A percentile compares a stretch with the other conserved stretches of the same genome.
phyloP scores from a whole-genome alignment of 2,113 vertebrate species.

The Triplophysa rosa region DNA sequence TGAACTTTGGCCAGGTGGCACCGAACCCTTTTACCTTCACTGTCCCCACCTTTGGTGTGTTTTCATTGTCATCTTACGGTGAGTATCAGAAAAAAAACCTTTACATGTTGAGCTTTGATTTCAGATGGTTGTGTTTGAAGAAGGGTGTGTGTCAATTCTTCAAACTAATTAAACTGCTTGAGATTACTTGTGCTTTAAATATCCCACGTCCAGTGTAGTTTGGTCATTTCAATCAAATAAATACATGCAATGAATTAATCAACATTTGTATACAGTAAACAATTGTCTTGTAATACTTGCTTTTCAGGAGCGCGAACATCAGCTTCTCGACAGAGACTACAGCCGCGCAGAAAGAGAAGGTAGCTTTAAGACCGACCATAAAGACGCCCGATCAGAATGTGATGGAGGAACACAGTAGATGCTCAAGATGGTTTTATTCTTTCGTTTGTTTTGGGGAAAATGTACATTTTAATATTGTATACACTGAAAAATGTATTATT shows the following conservation, averaged over 20 bases:
- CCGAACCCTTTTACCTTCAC: constrained; percentile 34
- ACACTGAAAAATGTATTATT: not conserved
- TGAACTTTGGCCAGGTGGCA: constrained; percentile 49
- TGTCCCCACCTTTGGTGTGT: constrained; percentile 51
- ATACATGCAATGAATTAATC: too few species aligned
- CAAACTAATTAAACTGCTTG: too few species aligned
- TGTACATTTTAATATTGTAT: not conserved
- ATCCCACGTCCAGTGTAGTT: too few species aligned
- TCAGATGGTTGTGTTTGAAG: not conserved
- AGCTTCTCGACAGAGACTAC: constrained; percentile 59
- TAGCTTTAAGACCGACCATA: constrained; percentile 39
- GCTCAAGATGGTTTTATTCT: not conserved
- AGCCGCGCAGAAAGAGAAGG: constrained; percentile 67
- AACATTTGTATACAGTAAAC: not conserved
- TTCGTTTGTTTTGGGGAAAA: not conserved
- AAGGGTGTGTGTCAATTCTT: too few species aligned
- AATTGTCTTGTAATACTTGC: not conserved
- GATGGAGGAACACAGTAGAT: not conserved
- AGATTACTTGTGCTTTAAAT: too few species aligned
- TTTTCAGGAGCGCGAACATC: constrained; percentile 62
- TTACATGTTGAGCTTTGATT: not conserved
- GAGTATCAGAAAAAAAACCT: constrained; percentile 33
- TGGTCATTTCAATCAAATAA: too few species aligned
- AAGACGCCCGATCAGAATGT: not conserved
- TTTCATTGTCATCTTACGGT: constrained; percentile 66